phyloP scores from a whole-genome alignment of 92 coral and sea anemone species.

The Muricea muricata region DNA sequence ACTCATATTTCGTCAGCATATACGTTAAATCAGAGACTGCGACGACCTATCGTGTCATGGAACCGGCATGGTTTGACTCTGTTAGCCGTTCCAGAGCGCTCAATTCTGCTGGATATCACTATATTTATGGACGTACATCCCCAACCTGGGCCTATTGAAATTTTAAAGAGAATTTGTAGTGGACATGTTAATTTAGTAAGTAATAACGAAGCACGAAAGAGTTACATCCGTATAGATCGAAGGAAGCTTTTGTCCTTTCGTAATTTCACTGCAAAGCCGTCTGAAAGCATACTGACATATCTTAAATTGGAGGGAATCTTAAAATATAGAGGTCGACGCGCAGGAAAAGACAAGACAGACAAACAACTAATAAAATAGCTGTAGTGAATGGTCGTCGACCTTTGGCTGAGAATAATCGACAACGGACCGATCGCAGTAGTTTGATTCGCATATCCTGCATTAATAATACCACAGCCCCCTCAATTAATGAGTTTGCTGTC shows the following conservation, averaged over 20 bases:
- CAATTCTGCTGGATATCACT: conserved; percentile 1
- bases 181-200: neutral
- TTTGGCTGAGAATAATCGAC: neutral
- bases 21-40: neutral
- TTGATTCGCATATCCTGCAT: neutral
- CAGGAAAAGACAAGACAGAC: conserved; percentile 4
- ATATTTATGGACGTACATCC: neutral
- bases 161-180: neutral
- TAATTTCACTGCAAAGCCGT: neutral
- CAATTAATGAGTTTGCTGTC: conserved; percentile 40
- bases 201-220: neutral
- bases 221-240: neutral
- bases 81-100: neutral
- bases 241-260: neutral
- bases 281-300: neutral
- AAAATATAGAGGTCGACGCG: conserved; percentile 63
- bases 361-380: neutral
- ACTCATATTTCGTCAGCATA: neutral
- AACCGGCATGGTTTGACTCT: neutral
- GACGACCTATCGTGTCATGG: neutral
- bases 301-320: conserved; percentile 56
- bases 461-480: neutral
- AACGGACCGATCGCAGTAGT: neutral
- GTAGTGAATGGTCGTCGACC: neutral
- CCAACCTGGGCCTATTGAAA: neutral